A percentile compares a stretch with the other conserved stretches of the same genome.
Evolutionary conservation across 2,888 invertebrate species (phyloP).

Genomic region (Andrena dorsata): DNA sequence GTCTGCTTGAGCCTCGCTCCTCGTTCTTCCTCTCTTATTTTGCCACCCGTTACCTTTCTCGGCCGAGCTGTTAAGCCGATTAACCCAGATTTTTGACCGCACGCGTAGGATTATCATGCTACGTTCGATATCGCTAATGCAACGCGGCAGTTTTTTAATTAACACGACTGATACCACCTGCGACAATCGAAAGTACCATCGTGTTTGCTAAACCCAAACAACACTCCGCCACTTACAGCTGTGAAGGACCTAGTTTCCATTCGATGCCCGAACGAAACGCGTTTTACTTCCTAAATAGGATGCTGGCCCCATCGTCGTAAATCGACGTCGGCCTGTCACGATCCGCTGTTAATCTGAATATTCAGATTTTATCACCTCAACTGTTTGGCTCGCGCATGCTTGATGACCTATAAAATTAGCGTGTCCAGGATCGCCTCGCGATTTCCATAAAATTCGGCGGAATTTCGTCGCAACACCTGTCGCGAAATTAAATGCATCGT

Average conservation of each 20-base stretch:
- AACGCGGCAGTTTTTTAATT: constrained; percentile 51
- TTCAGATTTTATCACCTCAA: constrained; percentile 19
- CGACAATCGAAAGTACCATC: neutral
- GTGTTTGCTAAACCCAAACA: neutral
- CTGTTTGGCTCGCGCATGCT: neutral
- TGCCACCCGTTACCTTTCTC: constrained; percentile 25
- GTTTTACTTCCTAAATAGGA: neutral
- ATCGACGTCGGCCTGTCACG: neutral
- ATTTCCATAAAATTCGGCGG: constrained; percentile 28
- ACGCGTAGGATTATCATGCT: constrained; percentile 50
- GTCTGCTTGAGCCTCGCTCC: constrained; percentile 30
- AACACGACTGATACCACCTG: constrained; percentile 23
- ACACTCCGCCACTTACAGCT: neutral
- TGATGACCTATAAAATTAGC: constrained; percentile 19
- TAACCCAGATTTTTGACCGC: constrained; percentile 67
- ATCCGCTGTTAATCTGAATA: constrained; percentile 38
- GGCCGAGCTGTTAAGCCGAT: constrained; percentile 67
- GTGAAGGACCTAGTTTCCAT: neutral
- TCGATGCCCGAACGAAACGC: neutral
- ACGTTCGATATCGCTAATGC: constrained; percentile 55
- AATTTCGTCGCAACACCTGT: neutral
- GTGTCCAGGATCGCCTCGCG: constrained; percentile 1
- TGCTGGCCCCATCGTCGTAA: neutral
- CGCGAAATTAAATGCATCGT: constrained; percentile 6
- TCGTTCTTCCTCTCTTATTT: constrained; percentile 23